These are phyloP conservation scores for Rotaria macrura DNA, from an alignment of 2,888 invertebrate genomes.

Conservation along the genomic window DNA sequence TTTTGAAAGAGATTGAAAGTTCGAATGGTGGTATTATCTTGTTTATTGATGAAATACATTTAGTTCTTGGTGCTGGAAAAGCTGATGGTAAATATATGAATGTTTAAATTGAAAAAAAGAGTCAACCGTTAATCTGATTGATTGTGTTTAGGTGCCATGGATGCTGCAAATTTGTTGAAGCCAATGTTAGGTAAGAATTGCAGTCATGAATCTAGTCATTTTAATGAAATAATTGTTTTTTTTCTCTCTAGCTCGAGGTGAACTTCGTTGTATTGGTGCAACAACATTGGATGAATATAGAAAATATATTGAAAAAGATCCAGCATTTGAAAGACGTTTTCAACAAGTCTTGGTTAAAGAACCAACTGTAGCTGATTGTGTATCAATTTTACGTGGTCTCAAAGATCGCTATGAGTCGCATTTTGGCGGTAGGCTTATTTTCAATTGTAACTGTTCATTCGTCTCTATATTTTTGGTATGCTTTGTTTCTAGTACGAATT, in stretches of 20 bases:
- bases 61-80: conserved; percentile 38
- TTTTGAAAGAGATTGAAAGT: conserved; percentile 36
- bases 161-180: conserved; percentile 39
- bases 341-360: conserved; percentile 36
- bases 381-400: conserved; percentile 36
- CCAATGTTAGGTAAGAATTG: conserved; percentile 35
- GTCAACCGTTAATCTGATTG: background rate
- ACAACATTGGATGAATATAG: conserved; percentile 39
- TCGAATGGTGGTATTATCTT: conserved; percentile 35
- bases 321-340: conserved; percentile 37
- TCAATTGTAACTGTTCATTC: no score
- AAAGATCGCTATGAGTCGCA: conserved; percentile 33
- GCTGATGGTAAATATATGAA: background rate
- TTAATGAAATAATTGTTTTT: no score
- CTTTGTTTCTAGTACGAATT: conserved; percentile 29
- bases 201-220: background rate
- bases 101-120: background rate
- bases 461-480: background rate
- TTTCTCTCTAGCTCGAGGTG: conserved; percentile 35
- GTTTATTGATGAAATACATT: conserved; percentile 41
- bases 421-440: conserved; percentile 7
- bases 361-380: conserved; percentile 34
- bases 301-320: conserved; percentile 38
- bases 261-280: conserved; percentile 37
- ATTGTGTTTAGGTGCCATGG: conserved; percentile 35